Percentiles rank a stretch among this genome's conserved stretches.
Evolutionary conservation across 2,797 vertebrate species (phyloP).

Genomic region (Eulemur albifrons): DNA sequence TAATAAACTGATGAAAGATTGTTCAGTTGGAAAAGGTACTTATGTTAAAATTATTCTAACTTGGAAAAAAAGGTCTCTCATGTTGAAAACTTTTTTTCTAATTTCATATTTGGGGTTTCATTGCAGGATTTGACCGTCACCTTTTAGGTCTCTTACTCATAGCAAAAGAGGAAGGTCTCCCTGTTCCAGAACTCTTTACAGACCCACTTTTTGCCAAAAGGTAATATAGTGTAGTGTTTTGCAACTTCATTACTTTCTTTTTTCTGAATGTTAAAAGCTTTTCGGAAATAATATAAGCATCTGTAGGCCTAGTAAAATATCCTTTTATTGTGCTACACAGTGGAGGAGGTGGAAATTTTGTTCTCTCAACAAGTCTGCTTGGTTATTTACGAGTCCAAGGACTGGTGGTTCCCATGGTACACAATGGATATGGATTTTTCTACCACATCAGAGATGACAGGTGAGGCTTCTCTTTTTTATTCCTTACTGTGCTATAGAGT

Average conservation of each 20-base stretch:
- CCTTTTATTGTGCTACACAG: constrained; percentile 84
- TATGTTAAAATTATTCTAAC: neutral
- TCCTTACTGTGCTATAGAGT: neutral
- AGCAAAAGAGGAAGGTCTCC: constrained; percentile 91
- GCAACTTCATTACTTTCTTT: neutral
- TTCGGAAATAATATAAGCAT: neutral
- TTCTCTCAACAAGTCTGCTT: constrained; percentile 94
- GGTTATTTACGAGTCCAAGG: constrained; percentile 93
- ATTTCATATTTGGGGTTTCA: constrained; percentile 58
- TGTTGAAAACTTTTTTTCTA: neutral
- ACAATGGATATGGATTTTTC: constrained; percentile 95
- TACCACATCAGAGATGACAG: constrained; percentile 96
- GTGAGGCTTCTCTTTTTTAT: constrained; percentile 80
- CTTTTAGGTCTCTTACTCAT: constrained; percentile 93
- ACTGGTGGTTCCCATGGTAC: constrained; percentile 91
- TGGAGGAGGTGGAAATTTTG: constrained; percentile 96
- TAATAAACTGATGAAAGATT: constrained; percentile 94
- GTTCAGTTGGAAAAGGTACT: constrained; percentile 92
- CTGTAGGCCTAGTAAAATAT: neutral
- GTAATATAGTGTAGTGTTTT: constrained; percentile 79
- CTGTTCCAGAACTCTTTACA: constrained; percentile 90
- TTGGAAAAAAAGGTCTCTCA: neutral
- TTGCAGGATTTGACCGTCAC: constrained; percentile 95
- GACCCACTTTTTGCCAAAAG: constrained; percentile 93
- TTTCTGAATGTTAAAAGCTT: neutral